phyloP scores from a whole-genome alignment of 2,797 vertebrate species.

The Dendrocincla tyrannina region DNA sequence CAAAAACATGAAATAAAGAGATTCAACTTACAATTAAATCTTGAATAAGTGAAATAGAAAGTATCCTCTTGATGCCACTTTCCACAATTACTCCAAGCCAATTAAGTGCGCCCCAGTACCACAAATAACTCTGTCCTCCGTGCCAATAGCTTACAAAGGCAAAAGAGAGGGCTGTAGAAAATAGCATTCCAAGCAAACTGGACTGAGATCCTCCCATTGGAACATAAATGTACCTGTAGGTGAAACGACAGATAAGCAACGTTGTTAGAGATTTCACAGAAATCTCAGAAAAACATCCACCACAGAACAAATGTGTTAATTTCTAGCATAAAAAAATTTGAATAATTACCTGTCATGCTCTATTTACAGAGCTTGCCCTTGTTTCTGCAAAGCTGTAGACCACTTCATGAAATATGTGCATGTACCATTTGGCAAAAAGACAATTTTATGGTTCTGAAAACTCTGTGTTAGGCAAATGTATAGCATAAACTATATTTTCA shows the following conservation, averaged over 20 bases:
- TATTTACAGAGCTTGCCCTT: neutral
- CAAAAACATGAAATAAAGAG: neutral
- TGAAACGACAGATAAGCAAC: conserved; percentile 6
- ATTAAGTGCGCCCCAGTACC: conserved; percentile 92
- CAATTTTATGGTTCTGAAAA: neutral
- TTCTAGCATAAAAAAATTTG: neutral
- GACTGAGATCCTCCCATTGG: conserved; percentile 89
- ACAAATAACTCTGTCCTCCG: conserved; percentile 89
- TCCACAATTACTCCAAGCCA: conserved; percentile 90
- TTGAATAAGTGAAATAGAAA: conserved; percentile 74
- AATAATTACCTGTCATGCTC: neutral
- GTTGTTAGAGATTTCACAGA: neutral
- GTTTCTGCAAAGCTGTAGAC: neutral
- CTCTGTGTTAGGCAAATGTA: neutral
- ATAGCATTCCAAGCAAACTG: conserved; percentile 77
- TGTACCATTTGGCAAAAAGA: neutral
- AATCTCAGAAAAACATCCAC: neutral
- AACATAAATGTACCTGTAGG: conserved; percentile 92
- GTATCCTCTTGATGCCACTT: conserved; percentile 78
- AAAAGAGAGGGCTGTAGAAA: conserved; percentile 89
- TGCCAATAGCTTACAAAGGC: conserved; percentile 96
- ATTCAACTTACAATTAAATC: conserved; percentile 81
- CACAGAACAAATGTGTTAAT: neutral
- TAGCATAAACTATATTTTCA: neutral
- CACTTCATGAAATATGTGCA: neutral